Evolutionary conservation across 2,797 vertebrate genomes (phyloP).

Genomic region (Pseudocheirus occidentalis): DNA sequence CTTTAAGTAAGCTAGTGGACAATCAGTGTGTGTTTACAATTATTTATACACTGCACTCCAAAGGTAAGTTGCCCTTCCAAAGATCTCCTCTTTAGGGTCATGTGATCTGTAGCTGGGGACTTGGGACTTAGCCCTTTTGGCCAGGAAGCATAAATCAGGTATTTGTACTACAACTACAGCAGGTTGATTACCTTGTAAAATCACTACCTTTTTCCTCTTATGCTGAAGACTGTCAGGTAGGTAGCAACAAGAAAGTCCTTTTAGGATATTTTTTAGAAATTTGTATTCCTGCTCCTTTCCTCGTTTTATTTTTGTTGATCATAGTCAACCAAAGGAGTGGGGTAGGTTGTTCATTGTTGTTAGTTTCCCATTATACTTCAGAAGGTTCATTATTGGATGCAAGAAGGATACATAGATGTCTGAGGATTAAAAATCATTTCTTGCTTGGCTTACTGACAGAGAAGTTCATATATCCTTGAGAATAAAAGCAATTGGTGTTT

Average conservation of each 20-base stretch:
- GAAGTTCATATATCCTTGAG: slow-evolving; percentile 16
- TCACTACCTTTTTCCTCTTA: slow-evolving; percentile 45
- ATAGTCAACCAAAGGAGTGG: background rate
- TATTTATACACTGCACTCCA: slow-evolving; percentile 83
- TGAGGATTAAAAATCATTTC: background rate
- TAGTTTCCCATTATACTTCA: background rate
- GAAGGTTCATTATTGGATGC: background rate
- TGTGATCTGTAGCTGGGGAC: slow-evolving; percentile 65
- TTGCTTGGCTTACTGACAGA: background rate
- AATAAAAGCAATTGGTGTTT: background rate
- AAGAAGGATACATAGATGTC: background rate
- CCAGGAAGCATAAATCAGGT: slow-evolving; percentile 73
- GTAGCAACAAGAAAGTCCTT: slow-evolving; percentile 50
- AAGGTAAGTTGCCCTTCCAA: slow-evolving; percentile 78
- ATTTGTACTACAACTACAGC: slow-evolving; percentile 62
- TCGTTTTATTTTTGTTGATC: slow-evolving; percentile 35
- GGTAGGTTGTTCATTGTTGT: background rate
- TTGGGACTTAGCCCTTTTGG: slow-evolving; percentile 64
- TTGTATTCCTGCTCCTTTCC: slow-evolving; percentile 11
- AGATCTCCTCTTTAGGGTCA: slow-evolving; percentile 69
- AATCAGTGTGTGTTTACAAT: slow-evolving; percentile 86
- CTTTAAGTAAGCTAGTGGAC: slow-evolving; percentile 85
- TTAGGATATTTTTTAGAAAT: slow-evolving; percentile 35
- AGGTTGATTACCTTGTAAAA: slow-evolving; percentile 61
- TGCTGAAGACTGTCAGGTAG: slow-evolving; percentile 41